Evolutionary conservation across 2,888 invertebrate genomes (phyloP).

Genomic region (Meiosimyza decipiens): DNA sequence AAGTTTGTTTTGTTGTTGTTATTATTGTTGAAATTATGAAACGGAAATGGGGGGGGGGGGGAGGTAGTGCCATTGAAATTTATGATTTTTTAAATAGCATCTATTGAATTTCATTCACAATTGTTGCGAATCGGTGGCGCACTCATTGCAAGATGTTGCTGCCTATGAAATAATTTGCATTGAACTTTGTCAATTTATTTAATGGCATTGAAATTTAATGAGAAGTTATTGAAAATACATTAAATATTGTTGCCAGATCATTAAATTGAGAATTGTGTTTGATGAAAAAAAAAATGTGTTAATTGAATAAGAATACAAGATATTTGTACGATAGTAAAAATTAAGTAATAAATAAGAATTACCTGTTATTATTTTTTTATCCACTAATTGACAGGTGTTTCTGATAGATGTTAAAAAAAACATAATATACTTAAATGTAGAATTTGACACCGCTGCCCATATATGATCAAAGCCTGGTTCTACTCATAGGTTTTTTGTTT

Average conservation of each 20-base stretch:
- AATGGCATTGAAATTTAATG: background rate
- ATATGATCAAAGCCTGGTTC: no score
- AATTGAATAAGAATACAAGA: background rate
- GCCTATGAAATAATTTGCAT: no score
- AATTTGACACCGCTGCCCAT: no score
- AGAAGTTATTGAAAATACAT: background rate
- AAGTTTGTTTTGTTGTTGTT: background rate
- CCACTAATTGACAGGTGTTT: no score
- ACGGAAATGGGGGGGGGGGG: background rate
- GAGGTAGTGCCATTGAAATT: background rate
- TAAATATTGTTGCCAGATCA: background rate
- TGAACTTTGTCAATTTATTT: background rate
- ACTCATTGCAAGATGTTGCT: no score
- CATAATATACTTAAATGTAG: no score
- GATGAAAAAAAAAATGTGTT: background rate
- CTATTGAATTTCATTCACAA: conserved; percentile 14
- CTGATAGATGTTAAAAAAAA: no score
- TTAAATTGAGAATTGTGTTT: background rate
- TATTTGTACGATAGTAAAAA: background rate
- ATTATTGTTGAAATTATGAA: background rate
- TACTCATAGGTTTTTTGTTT: no score
- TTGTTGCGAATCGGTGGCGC: background rate
- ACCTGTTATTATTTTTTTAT: no score
- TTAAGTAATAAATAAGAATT: no score
- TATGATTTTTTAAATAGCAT: conserved; percentile 9